Evolutionary conservation across 2,113 vertebrate species (phyloP), one percentile per base, ranked within the genome.

Genomic region (Tichodroma muraria): DNA sequence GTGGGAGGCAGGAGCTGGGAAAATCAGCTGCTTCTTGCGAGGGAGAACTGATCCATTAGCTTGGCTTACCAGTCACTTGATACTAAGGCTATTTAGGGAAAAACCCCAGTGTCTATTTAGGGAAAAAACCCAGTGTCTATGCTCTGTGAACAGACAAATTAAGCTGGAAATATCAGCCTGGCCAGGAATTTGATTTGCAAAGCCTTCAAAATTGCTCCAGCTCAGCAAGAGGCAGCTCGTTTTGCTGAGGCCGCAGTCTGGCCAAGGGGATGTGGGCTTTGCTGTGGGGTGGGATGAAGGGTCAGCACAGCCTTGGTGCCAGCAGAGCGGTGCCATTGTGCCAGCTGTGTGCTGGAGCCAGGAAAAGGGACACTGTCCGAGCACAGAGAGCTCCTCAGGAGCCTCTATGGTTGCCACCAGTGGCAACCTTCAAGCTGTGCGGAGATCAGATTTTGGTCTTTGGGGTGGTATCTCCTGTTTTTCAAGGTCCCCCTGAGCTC

Each of bases 31-130:
- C n/a, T 72, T 76, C 27, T 82, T 73, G 38, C 31, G 31, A 64
- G 52, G 88, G 72, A 90, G 49, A 60, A 66, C 49, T 2, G 61
- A 85, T 86, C 76, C 73, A 31, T 88, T 86, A 64, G 65, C 73
- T 88, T 80, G 75, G 63, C 82, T 91, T 65, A 49, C 68, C 42
- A 83, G 81, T 78, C 45, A 87, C 91, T 94, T 42, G 90, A 88
- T 90, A 40, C 40, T 16, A 8, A 37, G 20, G 60, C 52, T 96
- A 75, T 95, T 96, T 86, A 82, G 88, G 60, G 85, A 80, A 84
- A 77, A 82, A 65, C 21, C 11, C 40, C 45, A 44, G 72, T 40
- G 73, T 71, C 69, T 86, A 73, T 73, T 96, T 86, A 82, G 88
- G 60, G 85, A 80, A 84, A 77, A 82, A 65, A 23, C 11, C 40